Conservation (phyloP, 1,140 invertebrate genomes). For the Saccostrea echinata region DNA sequence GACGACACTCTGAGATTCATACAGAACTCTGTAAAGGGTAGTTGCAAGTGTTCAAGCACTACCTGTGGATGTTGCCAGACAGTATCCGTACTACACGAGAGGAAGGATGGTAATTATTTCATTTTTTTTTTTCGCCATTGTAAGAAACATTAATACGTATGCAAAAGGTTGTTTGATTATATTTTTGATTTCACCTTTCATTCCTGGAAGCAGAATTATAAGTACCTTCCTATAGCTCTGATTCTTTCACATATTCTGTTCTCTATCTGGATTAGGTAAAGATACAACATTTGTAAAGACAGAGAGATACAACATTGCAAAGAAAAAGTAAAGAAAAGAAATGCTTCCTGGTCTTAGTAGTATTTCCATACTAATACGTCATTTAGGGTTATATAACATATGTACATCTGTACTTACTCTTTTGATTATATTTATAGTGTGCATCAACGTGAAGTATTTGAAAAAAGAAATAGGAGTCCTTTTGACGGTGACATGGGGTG, state of each 20-base stretch:
- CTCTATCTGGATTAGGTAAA: no score
- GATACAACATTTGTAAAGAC: no score
- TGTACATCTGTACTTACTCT: background rate
- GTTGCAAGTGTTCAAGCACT: background rate
- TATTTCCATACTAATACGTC: no score
- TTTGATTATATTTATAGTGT: background rate
- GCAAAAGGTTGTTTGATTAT: no score
- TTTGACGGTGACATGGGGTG: background rate
- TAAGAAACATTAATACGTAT: background rate
- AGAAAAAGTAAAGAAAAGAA: no score
- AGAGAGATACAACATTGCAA: no score
- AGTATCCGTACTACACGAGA: background rate
- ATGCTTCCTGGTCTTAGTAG: no score
- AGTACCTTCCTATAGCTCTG: no score
- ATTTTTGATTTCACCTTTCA: no score
- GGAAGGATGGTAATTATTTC: background rate
- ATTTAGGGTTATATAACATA: no score
- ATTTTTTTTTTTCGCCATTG: background rate
- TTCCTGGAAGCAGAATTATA: no score
- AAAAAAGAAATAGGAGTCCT: background rate
- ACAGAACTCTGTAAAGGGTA: background rate
- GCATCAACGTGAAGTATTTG: conserved; percentile 1
- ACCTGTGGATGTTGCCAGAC: background rate
- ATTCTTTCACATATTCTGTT: no score
- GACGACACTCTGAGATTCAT: background rate